Conservation (phyloP, 2,113 vertebrate species). For the Gymnarchus niloticus region DNA sequence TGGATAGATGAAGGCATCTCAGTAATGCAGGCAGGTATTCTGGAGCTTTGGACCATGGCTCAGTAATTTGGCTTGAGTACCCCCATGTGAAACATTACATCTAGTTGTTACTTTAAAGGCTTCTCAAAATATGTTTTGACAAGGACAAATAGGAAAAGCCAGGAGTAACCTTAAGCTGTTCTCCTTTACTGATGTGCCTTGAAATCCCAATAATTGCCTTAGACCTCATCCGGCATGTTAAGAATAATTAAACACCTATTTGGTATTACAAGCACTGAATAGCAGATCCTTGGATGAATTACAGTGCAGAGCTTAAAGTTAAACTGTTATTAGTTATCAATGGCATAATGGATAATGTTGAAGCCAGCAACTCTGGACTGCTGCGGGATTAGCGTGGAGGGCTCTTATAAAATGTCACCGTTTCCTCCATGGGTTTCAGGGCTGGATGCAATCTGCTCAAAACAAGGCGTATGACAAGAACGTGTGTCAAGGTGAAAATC, state of each 20-base stretch:
- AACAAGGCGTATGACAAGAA: constrained; percentile 21
- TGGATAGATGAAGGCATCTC: not conserved
- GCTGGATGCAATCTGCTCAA: constrained; percentile 18
- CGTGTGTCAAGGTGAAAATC: constrained; percentile 42
- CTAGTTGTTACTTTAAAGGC: not conserved
- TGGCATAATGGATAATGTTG: not conserved
- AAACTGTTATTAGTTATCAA: not conserved
- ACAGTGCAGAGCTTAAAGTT: not conserved
- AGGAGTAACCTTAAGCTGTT: constrained; percentile 9
- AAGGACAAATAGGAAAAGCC: constrained; percentile 12
- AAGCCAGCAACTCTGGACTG: not conserved
- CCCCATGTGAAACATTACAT: not conserved
- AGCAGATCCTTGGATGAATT: constrained; percentile 16
- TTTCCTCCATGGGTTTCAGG: not conserved
- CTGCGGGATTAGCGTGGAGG: not conserved
- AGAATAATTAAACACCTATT: constrained; percentile 10
- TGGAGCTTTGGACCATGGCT: not conserved
- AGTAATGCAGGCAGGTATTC: not conserved
- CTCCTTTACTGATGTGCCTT: not conserved
- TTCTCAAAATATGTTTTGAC: not conserved
- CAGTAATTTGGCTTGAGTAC: not conserved
- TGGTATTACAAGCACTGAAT: constrained; percentile 12
- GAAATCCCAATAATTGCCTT: not conserved
- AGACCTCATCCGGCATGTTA: not conserved
- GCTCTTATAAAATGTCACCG: constrained; percentile 20